Evolutionary conservation across 2,888 invertebrate species (phyloP), one percentile per base, ranked within the genome.

Genomic region (Synergus gifuensis): DNA sequence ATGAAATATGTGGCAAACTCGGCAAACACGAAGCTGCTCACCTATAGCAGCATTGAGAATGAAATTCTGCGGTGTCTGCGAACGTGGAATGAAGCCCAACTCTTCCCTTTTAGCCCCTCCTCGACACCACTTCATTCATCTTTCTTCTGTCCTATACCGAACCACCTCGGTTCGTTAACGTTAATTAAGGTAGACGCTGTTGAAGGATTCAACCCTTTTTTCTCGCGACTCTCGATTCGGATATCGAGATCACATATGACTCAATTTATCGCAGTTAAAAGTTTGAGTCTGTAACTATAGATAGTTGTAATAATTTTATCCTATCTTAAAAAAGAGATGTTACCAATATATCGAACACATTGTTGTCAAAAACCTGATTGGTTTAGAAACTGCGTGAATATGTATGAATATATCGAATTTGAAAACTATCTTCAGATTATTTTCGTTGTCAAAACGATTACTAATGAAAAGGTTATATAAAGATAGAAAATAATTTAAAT

Each of bases 181-280:
- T 87, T 88, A 89, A 89, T 89, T 88, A 88, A 87, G 82, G 84
- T 82, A 85, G 85, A 85, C 79, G 80, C 81, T 83, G 54, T 82
- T 80, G 76, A 78, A 83, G 82, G 82, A 84, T 85, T 80, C 81
- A 77, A 77, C 77, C 22, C 66, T 49, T n/a, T 46, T 73, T 46
- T 73, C 36, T 8, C 66, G 42, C 76, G 63, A 76, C 42, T 46
- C 67, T 76, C 22, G 54, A 69, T 69, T 16, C 22, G 49, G 69
- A 49, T 69, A 49, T 69, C 46, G 22, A 49, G 49, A 28, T 49
- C 46, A 9, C 54, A 9, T n/a, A 3, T 2, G n/a, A 54, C n/a
- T 46, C 49, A 22, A 28, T 28, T 28, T 28, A 28, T 28, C 28
- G 28, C 28, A 28, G 28, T 28, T 28, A 28, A 28, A 28, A 28